Evolutionary conservation across 2,113 vertebrate species (phyloP).

Genomic region (Chionis minor): DNA sequence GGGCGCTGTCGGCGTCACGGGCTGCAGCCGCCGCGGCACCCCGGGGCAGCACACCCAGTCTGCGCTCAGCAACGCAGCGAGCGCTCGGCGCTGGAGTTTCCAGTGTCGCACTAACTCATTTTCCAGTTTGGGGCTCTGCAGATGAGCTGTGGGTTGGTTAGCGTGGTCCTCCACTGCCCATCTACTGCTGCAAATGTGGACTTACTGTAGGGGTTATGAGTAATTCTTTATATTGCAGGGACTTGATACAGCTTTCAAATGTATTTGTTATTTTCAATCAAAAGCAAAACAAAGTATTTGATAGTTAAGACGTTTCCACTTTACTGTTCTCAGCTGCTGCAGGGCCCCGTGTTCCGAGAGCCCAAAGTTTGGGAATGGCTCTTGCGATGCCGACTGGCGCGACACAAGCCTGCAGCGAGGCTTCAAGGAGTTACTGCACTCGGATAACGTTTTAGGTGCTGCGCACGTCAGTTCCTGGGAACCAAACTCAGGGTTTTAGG

Average conservation of each 20-base stretch:
- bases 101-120: neutral
- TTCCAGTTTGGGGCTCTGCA: neutral
- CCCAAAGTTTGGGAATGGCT: neutral
- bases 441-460: neutral
- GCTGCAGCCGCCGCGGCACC: fast-evolving
- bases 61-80: fast-evolving
- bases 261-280: neutral
- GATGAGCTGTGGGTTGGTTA: neutral
- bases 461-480: neutral
- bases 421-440: neutral
- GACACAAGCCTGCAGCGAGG: fast-evolving
- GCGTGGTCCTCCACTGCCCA: fast-evolving
- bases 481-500: neutral
- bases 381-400: neutral
- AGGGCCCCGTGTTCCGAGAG: neutral
- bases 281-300: neutral
- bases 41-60: neutral
- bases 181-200: fast-evolving
- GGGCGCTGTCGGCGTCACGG: fast-evolving
- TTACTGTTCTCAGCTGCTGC: neutral
- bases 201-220: neutral
- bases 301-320: neutral
- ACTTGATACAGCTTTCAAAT: neutral
- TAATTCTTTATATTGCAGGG: neutral
- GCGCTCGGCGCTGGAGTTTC: fast-evolving